Base-by-base conservation (phyloP, 2,113 vertebrate species). In the Sula dactylatra region DNA sequence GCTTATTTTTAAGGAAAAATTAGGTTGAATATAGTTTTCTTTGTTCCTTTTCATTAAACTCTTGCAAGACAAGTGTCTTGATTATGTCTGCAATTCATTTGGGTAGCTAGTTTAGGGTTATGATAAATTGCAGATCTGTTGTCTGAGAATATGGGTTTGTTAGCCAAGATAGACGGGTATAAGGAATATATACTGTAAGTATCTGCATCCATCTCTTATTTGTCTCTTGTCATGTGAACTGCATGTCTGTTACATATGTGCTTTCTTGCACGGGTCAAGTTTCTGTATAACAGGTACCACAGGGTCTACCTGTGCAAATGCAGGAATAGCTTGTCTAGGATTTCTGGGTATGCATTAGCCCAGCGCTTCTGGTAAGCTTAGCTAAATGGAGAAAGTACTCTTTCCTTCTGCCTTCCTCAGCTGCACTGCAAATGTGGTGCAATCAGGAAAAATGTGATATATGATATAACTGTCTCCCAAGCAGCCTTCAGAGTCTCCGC, bases 181-280 rank as follows among this genome's bases (percentile, higher is more conserved):
- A 62, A 65, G 45, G 29, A 45, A 4, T 82, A 36, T 10, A 7
- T 50, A 4, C 27, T 45, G 10, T n/a, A 52, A 14, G 12, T 27
- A 10, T 61, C n/a, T 52, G 3, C 9, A 17, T 59, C 25, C 91
- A 6, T 16, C 58, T 87, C 7, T 44, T 84, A 13, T 1, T 26
- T 49, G n/a, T 40, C 36, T 56, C 34, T 42, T 77, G 16, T n/a
- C 10, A 4, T 7, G 29, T 13, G 56, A 88, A n/a, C 42, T 2
- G 1, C 2, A 1, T 50, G 14, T 55, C 38, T 77, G 1, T 45
- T 66, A 31, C 9, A 1, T 42, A 18, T 21, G 18, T 36, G 13
- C 24, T 42, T 65, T 79, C 56, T 18, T 42, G 45, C 16, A 38
- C 0, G 0, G 25, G 5, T 36, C 61, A 42, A 36, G 22, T 70